A percentile compares a stretch with the other conserved stretches of the same genome.
Conservation (phyloP, 64 coral and sea anemone species). For the Dendrophyllia cribrosa region DNA sequence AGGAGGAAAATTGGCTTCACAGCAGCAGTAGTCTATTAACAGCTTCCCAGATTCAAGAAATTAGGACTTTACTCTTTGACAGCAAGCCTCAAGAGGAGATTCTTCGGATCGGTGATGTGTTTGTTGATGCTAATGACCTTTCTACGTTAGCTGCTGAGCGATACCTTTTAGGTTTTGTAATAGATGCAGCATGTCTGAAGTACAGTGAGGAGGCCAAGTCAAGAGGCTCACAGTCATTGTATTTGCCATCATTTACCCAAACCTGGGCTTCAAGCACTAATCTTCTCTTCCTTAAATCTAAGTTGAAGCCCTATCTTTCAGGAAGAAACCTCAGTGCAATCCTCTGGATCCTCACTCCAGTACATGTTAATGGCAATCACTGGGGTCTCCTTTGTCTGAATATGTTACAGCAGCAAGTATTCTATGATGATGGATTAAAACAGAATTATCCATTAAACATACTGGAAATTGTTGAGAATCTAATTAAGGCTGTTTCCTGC, state of each 20-base stretch:
- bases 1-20: conserved; percentile 25
- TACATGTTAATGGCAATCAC: conserved; percentile 29
- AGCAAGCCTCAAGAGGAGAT: background rate
- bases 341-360: conserved; percentile 16
- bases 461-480: background rate
- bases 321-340: background rate
- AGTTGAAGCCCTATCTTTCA: background rate
- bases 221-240: background rate
- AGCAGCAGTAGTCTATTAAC: background rate
- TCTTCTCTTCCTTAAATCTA: background rate
- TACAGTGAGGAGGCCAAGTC: background rate
- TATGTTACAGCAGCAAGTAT: background rate
- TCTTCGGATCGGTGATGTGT: background rate
- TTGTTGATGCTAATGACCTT: conserved; percentile 26
- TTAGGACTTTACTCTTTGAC: background rate
- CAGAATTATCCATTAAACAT: background rate
- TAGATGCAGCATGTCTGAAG: conserved; percentile 31
- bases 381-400: conserved; percentile 52
- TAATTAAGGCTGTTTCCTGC: background rate
- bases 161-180: conserved; percentile 33
- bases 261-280: background rate
- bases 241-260: background rate
- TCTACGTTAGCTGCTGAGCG: conserved; percentile 8
- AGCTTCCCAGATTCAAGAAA: background rate
- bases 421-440: conserved; percentile 30